A percentile compares a stretch with the other conserved stretches of the same genome.
Evolutionary conservation across 1,140 invertebrate species (phyloP).

Genomic region (Caenorhabditis inopinata): DNA sequence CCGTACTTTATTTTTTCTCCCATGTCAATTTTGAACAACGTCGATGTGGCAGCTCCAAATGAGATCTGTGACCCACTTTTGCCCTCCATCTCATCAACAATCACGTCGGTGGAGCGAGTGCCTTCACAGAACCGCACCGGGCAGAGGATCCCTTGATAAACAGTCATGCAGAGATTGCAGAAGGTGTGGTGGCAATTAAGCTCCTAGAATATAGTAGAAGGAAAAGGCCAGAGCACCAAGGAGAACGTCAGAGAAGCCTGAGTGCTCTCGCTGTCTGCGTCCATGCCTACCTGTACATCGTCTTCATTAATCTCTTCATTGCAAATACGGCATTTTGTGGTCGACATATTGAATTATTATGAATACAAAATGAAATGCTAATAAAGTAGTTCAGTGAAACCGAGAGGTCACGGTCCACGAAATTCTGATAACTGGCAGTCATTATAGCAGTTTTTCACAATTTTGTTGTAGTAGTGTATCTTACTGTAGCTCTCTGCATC

Average conservation of each 20-base stretch:
- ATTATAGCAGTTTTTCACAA: too few relatives aligned
- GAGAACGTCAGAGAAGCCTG: too few relatives aligned
- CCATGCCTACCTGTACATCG: not conserved
- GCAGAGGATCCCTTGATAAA: conserved; percentile 6
- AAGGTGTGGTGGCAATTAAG: not conserved
- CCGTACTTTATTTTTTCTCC: not conserved
- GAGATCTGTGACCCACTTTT: conserved; percentile 12
- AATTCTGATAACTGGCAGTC: too few relatives aligned
- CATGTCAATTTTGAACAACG: conserved; percentile 9
- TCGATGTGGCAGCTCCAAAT: conserved; percentile 3
- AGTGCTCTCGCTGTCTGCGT: too few relatives aligned
- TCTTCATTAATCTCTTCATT: not conserved
- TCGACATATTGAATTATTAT: too few relatives aligned
- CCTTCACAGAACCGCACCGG: conserved; percentile 9
- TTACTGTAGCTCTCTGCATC: too few relatives aligned
- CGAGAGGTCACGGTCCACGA: too few relatives aligned
- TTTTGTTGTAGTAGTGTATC: too few relatives aligned
- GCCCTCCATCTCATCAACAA: conserved; percentile 22
- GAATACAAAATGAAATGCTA: too few relatives aligned
- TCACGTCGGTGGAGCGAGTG: not conserved
- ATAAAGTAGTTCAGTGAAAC: too few relatives aligned
- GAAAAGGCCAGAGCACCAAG: too few relatives aligned
- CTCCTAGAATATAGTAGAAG: too few relatives aligned
- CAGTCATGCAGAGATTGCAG: conserved; percentile 17
- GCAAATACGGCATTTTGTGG: conserved; percentile 3